A percentile compares a stretch with the other conserved stretches of the same genome.
Conservation (phyloP, 2,888 invertebrate species). For the Neocrepidodera transversa region DNA sequence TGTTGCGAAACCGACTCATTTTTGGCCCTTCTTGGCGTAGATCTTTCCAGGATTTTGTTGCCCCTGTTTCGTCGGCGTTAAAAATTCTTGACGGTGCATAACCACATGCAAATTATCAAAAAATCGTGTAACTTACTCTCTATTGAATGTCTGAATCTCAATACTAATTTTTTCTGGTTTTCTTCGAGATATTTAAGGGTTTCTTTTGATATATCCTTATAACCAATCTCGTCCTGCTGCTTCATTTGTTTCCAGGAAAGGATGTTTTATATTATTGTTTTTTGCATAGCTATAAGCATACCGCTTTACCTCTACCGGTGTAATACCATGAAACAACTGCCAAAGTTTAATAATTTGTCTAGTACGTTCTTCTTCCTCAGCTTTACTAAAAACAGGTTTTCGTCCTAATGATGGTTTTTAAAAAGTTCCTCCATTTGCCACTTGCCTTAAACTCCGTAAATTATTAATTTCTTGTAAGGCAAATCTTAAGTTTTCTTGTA, state of each 20-base stretch:
- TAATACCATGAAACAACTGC: not conserved
- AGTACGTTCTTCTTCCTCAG: not conserved
- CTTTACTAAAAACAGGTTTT: not conserved
- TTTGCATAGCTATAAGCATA: not conserved
- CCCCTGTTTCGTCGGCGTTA: too few relatives aligned
- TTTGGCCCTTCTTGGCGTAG: too few relatives aligned
- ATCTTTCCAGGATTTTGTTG: too few relatives aligned
- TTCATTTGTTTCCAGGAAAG: too few relatives aligned
- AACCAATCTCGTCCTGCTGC: conserved; percentile 8
- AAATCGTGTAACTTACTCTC: too few relatives aligned
- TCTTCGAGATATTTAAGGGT: conserved; percentile 2
- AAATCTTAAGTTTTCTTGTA: not conserved
- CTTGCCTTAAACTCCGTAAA: not conserved
- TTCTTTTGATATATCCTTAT: conserved; percentile 1
- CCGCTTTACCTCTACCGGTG: not conserved
- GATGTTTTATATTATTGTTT: conserved; percentile 3
- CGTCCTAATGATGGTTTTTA: too few relatives aligned
- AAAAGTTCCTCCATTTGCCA: not conserved
- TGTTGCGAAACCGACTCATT: too few relatives aligned
- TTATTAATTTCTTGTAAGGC: not conserved
- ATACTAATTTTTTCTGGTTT: too few relatives aligned
- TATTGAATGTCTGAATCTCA: too few relatives aligned
- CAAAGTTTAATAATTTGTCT: conserved; percentile 2
- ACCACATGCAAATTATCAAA: too few relatives aligned
- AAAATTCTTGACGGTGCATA: too few relatives aligned